Conservation (phyloP, 2,113 vertebrate species). For the Tachycineta bicolor region DNA sequence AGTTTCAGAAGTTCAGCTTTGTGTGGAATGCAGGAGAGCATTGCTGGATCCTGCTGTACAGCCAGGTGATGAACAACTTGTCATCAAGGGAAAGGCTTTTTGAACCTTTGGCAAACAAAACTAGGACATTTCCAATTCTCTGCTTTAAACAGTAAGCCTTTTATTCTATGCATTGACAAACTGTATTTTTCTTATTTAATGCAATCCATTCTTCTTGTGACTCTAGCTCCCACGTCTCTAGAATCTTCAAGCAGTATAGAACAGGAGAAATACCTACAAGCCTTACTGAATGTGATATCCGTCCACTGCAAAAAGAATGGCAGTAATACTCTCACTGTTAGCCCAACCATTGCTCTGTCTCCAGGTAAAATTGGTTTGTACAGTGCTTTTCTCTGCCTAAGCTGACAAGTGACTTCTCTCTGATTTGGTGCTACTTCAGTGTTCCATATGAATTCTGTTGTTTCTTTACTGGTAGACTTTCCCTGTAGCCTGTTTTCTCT, state of each 20-base stretch:
- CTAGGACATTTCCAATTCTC: not conserved
- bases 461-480: not conserved
- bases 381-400: not conserved
- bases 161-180: not conserved
- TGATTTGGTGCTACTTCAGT: not conserved
- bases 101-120: not conserved
- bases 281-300: slow-evolving; percentile 90
- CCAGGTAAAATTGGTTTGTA: slow-evolving; percentile 82
- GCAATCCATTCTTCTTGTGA: not conserved
- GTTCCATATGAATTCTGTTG: not conserved
- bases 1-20: not conserved
- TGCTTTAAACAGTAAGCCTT: not conserved
- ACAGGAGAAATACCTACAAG: slow-evolving; percentile 96
- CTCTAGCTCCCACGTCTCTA: slow-evolving; percentile 82
- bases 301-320: slow-evolving; percentile 88
- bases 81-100: not conserved
- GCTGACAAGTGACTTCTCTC: not conserved
- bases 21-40: not conserved
- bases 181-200: not conserved
- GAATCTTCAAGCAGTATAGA: slow-evolving; percentile 97
- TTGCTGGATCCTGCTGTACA: not conserved
- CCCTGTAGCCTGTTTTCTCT: not conserved
- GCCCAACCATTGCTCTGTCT: slow-evolving; percentile 88
- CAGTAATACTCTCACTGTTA: slow-evolving; percentile 85
- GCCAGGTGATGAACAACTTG: not conserved